Evolutionary conservation across 2,113 vertebrate genomes (phyloP), one percentile per base, ranked within the genome.

Genomic region (Scortum barcoo): DNA sequence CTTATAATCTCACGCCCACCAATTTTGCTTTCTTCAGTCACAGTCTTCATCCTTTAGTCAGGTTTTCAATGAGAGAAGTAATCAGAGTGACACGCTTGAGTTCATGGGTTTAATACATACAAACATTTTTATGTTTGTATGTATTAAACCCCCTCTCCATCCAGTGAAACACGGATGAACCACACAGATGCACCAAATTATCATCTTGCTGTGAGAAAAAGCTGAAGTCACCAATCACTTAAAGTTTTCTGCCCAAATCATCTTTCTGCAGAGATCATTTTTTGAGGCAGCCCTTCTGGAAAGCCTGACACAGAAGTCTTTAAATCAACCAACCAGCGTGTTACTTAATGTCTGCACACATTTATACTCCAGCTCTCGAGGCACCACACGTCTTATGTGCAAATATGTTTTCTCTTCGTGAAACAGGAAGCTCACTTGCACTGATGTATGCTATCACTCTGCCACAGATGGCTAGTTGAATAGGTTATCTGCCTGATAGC

Each of bases 401-500:
- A 76, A 73, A 66, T 53, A 60, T 62, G 46, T 83, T 69, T 72
- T 60, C 36, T 24, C 38, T 73, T 5, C 24, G 33, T 60, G 14
- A 40, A 81, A 68, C 28, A 82, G 42, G 51, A 65, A 50, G 42
- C 12, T 16, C 24, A 33, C 44, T 0, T 19, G 13, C 58, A 26
- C 16, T 44, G 44, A 58, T 56, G 22, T 33, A 38, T 46, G 40
- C 40, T 65, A 84, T 86, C 61, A 54, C 54, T 54, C 44, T 20
- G 44, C 54, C 51, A 46, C 66, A 78, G 57, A 80, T 72, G 69
- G 68, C 48, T 38, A 50, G 11, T 4, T 46, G 61, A 78, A 69
- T 61, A 20, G 61, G 19, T 57, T 87, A 30, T 57, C 40, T 67
- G 24, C 30, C 44, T 33, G n/a, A 65, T 28, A 51, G 62, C 26